A percentile compares a stretch with the other conserved stretches of the same genome.
phyloP scores from a whole-genome alignment of 1,140 invertebrate genomes.

The Apis laboriosa region DNA sequence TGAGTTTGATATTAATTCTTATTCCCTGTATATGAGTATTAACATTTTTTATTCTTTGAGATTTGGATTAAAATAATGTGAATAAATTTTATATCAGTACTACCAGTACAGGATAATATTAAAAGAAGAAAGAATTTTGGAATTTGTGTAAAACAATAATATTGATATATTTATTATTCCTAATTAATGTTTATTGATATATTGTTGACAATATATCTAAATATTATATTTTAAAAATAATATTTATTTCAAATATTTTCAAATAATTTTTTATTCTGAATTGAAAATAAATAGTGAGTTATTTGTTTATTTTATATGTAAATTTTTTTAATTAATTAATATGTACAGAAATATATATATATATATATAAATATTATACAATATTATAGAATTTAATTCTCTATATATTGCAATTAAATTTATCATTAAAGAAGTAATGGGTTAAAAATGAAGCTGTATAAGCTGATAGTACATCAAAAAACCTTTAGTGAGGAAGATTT shows the following conservation, averaged over 20 bases:
- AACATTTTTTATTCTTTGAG: background rate
- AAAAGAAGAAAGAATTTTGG: background rate
- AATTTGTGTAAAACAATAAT: background rate
- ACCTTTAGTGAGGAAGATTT: slow-evolving; percentile 91
- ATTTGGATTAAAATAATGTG: background rate
- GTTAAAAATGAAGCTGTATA: slow-evolving; percentile 85
- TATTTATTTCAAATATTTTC: background rate
- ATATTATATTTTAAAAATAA: background rate
- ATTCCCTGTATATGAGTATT: background rate
- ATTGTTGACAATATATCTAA: background rate
- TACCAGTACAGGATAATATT: background rate
- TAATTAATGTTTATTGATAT: background rate
- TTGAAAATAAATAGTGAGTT: slow-evolving; percentile 19
- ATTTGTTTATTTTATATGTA: background rate
- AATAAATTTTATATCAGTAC: background rate
- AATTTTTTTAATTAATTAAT: background rate
- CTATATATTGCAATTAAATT: slow-evolving; percentile 10
- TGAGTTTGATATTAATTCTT: slow-evolving; percentile 15
- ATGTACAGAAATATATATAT: background rate
- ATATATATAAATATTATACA: background rate
- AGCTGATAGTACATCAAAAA: slow-evolving; percentile 90
- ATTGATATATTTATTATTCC: background rate
- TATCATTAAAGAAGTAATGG: slow-evolving; percentile 38
- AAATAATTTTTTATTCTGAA: background rate
- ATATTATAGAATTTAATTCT: slow-evolving; percentile 10